A percentile compares a stretch with the other conserved stretches of the same genome.
Evolutionary conservation across 35 echinoderm and acorn worm genomes (phyloP).

Genomic region (Apostichopus californicus): DNA sequence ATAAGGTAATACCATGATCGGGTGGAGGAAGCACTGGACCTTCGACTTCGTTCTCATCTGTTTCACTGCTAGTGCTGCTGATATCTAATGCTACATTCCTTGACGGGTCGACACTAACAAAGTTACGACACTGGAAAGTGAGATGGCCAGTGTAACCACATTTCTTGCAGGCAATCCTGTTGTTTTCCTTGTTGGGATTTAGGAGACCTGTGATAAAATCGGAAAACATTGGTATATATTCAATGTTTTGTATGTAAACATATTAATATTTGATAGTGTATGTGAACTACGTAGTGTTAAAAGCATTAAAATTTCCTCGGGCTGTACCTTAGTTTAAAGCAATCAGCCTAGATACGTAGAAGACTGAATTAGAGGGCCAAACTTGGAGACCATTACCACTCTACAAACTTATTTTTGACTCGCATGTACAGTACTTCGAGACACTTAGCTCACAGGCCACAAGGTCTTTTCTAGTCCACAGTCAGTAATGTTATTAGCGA

Average conservation of each 20-base stretch:
- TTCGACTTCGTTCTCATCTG: slow-evolving; percentile 55
- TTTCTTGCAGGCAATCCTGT: slow-evolving; percentile 88
- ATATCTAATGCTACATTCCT: slow-evolving; percentile 90
- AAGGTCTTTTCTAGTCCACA: too few relatives aligned
- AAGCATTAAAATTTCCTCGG: too few relatives aligned
- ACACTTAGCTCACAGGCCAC: too few relatives aligned
- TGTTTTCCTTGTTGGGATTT: slow-evolving; percentile 91
- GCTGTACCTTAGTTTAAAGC: too few relatives aligned
- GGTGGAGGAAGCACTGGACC: slow-evolving; percentile 69
- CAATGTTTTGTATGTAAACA: neutral
- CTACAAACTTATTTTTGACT: too few relatives aligned
- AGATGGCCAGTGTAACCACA: slow-evolving; percentile 95
- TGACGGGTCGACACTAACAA: slow-evolving; percentile 81
- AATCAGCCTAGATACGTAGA: too few relatives aligned
- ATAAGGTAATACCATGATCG: neutral
- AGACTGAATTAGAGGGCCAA: too few relatives aligned
- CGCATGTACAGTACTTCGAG: too few relatives aligned
- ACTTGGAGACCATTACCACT: too few relatives aligned
- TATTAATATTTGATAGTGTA: neutral
- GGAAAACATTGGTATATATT: neutral
- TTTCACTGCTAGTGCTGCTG: slow-evolving; percentile 93
- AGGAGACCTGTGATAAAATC: slow-evolving; percentile 36
- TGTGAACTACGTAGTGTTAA: too few relatives aligned
- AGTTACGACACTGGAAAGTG: slow-evolving; percentile 97
- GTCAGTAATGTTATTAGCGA: too few relatives aligned